Percentiles rank a stretch among this genome's conserved stretches.
These are phyloP conservation scores for Eupsilia transversa DNA, from an alignment of 2,888 invertebrate genomes.

Conservation along the genomic window DNA sequence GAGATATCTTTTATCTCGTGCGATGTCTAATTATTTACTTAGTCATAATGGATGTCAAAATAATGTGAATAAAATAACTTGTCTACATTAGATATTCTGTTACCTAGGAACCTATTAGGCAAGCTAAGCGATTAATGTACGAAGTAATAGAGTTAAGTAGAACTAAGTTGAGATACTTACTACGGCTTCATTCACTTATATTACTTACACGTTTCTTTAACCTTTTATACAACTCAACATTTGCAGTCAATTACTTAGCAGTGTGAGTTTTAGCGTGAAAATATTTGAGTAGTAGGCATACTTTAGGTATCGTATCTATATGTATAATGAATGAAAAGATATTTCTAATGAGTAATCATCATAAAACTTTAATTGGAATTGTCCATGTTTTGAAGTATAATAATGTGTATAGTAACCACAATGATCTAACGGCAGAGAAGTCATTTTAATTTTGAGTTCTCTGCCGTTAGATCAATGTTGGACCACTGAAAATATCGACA, in stretches of 20 bases:
- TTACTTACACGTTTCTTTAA: slow-evolving; percentile 16
- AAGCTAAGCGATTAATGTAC: slow-evolving; percentile 23
- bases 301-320: background rate
- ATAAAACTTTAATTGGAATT: background rate
- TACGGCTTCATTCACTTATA: slow-evolving; percentile 43
- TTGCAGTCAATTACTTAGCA: slow-evolving; percentile 17
- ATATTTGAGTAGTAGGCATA: background rate
- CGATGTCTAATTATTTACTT: slow-evolving; percentile 13
- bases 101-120: background rate
- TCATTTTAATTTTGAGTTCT: too few relatives aligned
- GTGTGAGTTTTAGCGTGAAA: background rate
- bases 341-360: background rate
- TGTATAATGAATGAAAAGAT: background rate
- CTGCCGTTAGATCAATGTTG: too few relatives aligned
- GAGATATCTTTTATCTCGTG: slow-evolving; percentile 35
- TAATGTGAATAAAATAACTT: background rate
- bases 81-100: slow-evolving; percentile 1
- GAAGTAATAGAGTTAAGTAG: slow-evolving; percentile 17
- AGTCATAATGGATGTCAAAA: background rate
- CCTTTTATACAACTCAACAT: slow-evolving; percentile 4
- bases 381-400: background rate
- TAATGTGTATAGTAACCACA: background rate
- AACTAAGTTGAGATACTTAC: slow-evolving; percentile 24
- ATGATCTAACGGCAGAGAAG: background rate
- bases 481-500: background rate